Conservation (phyloP, 2,888 invertebrate genomes). For the Drosophila picticornis region DNA sequence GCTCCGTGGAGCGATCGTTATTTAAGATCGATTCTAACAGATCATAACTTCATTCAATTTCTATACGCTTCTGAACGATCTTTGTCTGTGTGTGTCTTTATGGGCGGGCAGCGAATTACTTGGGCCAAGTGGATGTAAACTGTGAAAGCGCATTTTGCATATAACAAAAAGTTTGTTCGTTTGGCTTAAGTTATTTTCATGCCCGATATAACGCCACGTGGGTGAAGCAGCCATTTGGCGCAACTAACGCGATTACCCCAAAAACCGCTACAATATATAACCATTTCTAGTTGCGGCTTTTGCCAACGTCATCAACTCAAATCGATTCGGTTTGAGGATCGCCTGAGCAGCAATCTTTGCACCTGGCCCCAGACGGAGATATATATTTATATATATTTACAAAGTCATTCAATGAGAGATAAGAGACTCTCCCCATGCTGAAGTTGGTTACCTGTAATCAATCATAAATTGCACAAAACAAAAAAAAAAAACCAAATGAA, state of each 20-base stretch:
- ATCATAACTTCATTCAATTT: background rate
- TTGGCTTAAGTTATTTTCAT: slow-evolving; percentile 86
- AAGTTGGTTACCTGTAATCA: slow-evolving; percentile 33
- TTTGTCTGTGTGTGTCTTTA: background rate
- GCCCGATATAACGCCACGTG: slow-evolving; percentile 78
- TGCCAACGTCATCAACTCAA: slow-evolving; percentile 63
- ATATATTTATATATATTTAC: background rate
- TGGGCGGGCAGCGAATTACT: slow-evolving; percentile 84
- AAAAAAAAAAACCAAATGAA: background rate
- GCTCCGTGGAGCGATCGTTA: slow-evolving; percentile 40
- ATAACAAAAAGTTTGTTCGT: slow-evolving; percentile 85
- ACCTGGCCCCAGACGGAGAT: slow-evolving; percentile 8
- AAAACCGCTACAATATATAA: background rate
- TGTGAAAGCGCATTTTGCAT: slow-evolving; percentile 68
- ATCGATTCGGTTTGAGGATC: slow-evolving; percentile 12
- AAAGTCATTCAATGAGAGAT: slow-evolving; percentile 17
- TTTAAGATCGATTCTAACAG: background rate
- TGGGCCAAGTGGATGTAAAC: slow-evolving; percentile 85
- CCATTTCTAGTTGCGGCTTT: background rate
- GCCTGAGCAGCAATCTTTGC: slow-evolving; percentile 5
- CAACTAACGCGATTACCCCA: slow-evolving; percentile 18
- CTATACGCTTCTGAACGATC: background rate
- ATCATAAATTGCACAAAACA: slow-evolving; percentile 52
- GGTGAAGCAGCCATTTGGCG: slow-evolving; percentile 22
- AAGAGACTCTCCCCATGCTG: slow-evolving; percentile 11